Percentiles rank a stretch among this genome's conserved stretches.
Conservation (phyloP, 2,797 vertebrate species). For the Pantherophis vulpinus region DNA sequence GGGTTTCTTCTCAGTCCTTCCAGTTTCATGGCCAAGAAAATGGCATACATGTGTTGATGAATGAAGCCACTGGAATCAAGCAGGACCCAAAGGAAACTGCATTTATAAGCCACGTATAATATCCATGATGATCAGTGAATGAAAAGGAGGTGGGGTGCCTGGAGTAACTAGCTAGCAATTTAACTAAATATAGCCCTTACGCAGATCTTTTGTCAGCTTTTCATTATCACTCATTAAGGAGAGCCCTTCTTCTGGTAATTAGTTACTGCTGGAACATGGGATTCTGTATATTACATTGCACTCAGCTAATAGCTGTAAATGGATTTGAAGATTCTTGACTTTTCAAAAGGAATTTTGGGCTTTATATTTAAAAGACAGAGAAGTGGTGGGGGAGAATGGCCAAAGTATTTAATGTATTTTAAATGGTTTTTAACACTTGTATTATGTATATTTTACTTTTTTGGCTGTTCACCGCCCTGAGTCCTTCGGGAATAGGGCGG, state of each 20-base stretch:
- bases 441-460: too few relatives aligned
- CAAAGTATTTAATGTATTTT: too few relatives aligned
- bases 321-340: not conserved
- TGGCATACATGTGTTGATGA: not conserved
- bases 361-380: not conserved
- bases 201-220: not conserved
- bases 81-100: not conserved
- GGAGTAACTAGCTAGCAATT: not conserved
- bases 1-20: not conserved
- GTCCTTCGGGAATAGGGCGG: too few relatives aligned
- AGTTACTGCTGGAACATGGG: not conserved
- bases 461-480: too few relatives aligned
- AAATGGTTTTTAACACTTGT: too few relatives aligned
- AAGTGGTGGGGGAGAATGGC: not conserved
- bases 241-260: not conserved
- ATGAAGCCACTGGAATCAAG: not conserved
- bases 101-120: not conserved
- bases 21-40: not conserved
- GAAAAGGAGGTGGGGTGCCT: not conserved
- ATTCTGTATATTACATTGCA: not conserved
- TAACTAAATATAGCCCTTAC: not conserved
- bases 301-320: not conserved
- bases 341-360: not conserved
- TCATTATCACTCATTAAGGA: constrained; percentile 1
- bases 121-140: not conserved